Evolutionary conservation across 2,888 invertebrate genomes (phyloP), one percentile per base, ranked within the genome.

Genomic region (Hydrotaea cyrtoneurina): DNA sequence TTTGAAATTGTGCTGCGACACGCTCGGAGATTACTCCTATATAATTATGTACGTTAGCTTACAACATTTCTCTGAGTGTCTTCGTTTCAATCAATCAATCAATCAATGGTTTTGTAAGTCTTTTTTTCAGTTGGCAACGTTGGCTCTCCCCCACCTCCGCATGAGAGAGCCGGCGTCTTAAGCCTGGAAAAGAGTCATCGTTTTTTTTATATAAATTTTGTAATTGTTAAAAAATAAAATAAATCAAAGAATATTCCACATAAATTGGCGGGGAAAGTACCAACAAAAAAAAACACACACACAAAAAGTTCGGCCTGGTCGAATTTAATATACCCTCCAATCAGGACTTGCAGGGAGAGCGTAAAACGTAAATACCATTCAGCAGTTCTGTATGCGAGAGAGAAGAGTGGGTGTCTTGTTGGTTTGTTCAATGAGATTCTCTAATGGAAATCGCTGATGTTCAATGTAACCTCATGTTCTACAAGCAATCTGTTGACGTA

Each of bases 1-100:
- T 76, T 64, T 5, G 39, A 72, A 78, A 71, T 17, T 43, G 66
- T 80, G 83, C 62, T 79, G 69, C 66, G 7, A 74, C 46, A 80
- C 77, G n/a, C n/a, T 4, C 39, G 11, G 39, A 31, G 31, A 31
- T 4, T 4, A 31, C 2, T 31, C 3, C 31, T 31, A n/a, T n/a
- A n/a, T n/a, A n/a, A n/a, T n/a, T 2, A 31, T 31, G 31, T 7
- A 31, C 7, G 31, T 31, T 4, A 31, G 7, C 31, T 31, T 31
- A 7, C 7, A 31, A 31, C 2, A 8, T 59, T 11, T 59, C 15
- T 11, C 62, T 36, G 10, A 62, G 31, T 31, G 31, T 36, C n/a
- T 4, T 39, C 11, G 3, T 39, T 31, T 31, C 31, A 59, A 26
- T 43, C 26, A 59, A 26, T 36, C 26, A 15, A 59, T 26, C 15